Percentiles rank a stretch among this genome's conserved stretches.
phyloP scores from a whole-genome alignment of 2,113 vertebrate genomes.

The Haemorhous mexicanus region DNA sequence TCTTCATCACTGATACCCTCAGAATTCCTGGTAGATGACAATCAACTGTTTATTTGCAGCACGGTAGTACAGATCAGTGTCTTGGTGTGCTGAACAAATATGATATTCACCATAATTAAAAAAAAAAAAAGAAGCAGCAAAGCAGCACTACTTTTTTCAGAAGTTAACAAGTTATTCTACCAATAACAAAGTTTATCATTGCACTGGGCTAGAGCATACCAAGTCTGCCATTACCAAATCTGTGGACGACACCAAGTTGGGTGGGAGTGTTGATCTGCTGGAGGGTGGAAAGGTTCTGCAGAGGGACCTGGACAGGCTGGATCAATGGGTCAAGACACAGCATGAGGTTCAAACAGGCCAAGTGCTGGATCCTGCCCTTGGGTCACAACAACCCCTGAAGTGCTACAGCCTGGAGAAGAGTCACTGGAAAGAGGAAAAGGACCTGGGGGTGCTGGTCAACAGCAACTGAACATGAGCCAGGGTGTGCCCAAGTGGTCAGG shows the following conservation, averaged over 20 bases:
- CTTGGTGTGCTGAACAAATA: background rate
- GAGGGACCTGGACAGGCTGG: background rate
- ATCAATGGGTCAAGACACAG: background rate
- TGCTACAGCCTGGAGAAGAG: background rate
- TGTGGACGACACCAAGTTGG: background rate
- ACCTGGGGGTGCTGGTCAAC: accelerated
- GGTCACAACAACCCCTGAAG: background rate
- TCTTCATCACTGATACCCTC: background rate
- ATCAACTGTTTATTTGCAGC: background rate
- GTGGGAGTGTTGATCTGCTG: background rate
- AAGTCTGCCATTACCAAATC: background rate
- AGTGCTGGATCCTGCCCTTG: background rate
- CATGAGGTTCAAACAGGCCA: background rate
- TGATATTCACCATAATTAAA: background rate
- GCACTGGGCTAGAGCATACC: background rate
- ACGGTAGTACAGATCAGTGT: background rate
- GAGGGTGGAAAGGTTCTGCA: background rate
- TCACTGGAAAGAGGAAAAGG: background rate
- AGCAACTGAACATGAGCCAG: background rate
- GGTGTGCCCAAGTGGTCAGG: background rate
- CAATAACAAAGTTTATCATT: background rate
- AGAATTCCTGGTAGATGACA: background rate
- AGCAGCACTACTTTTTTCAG: background rate
- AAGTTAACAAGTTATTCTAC: background rate
- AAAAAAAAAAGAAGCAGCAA: background rate